These are phyloP conservation scores for Drosophila paulistorum DNA, from an alignment of 1,140 invertebrate genomes.

Conservation along the genomic window DNA sequence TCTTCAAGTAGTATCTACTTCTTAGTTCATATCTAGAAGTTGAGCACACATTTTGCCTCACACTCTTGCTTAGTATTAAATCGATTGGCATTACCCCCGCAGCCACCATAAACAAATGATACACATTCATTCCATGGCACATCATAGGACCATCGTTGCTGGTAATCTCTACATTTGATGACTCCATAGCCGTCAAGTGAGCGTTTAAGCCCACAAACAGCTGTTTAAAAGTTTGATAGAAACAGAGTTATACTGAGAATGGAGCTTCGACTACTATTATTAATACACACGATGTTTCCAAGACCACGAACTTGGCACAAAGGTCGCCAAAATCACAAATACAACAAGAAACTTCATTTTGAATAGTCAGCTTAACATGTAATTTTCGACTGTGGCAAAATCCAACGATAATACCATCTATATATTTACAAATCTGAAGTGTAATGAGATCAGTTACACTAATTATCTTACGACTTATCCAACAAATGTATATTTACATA, in stretches of 20 bases:
- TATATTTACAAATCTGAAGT: too few species aligned
- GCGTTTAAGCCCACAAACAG: constrained; percentile 37
- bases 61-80: constrained; percentile 84
- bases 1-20: too few species aligned
- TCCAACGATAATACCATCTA: too few species aligned
- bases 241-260: too few species aligned
- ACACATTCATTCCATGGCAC: constrained; percentile 87
- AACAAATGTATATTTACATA: too few species aligned
- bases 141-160: constrained; percentile 85
- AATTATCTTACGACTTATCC: too few species aligned
- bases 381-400: too few species aligned
- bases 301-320: constrained; percentile 20
- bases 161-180: constrained; percentile 42
- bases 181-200: constrained; percentile 36
- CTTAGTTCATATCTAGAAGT: too few species aligned
- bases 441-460: too few species aligned
- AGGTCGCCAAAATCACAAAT: constrained; percentile 17
- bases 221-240: constrained; percentile 10
- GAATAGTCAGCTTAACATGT: too few species aligned
- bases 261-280: too few species aligned
- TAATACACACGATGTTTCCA: constrained; percentile 38
- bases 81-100: constrained; percentile 93
- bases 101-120: constrained; percentile 91
- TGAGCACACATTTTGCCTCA: constrained; percentile 48
- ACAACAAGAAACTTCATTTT: constrained; percentile 53